Conservation (phyloP, 2,113 vertebrate genomes). For the Clinocottus analis region DNA sequence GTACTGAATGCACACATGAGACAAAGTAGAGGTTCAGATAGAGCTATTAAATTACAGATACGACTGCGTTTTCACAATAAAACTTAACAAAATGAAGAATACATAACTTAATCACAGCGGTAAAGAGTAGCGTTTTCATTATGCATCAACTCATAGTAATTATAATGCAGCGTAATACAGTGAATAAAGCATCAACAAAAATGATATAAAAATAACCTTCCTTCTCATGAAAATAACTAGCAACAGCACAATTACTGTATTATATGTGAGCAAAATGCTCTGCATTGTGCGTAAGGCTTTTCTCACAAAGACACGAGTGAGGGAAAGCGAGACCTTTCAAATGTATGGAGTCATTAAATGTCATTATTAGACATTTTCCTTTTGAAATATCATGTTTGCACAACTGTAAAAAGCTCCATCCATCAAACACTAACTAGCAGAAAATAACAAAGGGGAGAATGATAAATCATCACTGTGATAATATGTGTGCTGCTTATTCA, state of each 20-base stretch:
- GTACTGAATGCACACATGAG: not conserved
- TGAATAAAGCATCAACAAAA: not conserved
- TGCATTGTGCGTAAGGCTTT: conserved; percentile 13
- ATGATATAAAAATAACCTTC: not conserved
- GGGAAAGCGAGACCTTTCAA: conserved; percentile 27
- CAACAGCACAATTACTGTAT: not conserved
- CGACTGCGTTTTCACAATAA: not conserved
- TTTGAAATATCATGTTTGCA: conserved; percentile 61
- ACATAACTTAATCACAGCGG: conserved; percentile 3
- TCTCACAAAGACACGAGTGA: conserved; percentile 12
- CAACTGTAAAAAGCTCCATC: conserved; percentile 44
- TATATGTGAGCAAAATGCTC: not conserved
- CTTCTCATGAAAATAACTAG: not conserved
- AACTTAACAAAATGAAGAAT: not conserved
- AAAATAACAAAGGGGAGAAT: conserved; percentile 55
- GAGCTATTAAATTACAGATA: not conserved
- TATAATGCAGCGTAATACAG: not conserved
- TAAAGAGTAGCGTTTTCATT: not conserved
- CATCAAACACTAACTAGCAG: conserved; percentile 61
- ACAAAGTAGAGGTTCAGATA: not conserved
- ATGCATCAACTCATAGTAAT: not conserved
- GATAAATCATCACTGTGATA: conserved; percentile 35
- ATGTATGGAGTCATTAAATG: conserved; percentile 53
- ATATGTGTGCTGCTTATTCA: conserved; percentile 40
- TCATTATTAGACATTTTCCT: conserved; percentile 61